Base-by-base conservation (phyloP, 2,113 vertebrate species). In the Hoplias malabaricus region DNA sequence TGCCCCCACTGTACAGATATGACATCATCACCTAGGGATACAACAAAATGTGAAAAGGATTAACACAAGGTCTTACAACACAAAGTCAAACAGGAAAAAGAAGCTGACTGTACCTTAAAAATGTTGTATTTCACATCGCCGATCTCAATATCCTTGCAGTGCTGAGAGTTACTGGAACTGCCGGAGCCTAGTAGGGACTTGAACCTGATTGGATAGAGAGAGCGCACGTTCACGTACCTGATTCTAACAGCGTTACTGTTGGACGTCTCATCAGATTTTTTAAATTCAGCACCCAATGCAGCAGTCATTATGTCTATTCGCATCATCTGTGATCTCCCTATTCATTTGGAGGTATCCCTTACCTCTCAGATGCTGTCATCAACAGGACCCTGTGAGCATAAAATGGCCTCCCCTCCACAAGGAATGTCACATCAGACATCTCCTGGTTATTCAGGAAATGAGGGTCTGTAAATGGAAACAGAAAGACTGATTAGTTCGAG, bases 401-500 rank as follows among this genome's bases (percentile, higher is more conserved):
- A 34, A 99, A 99, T 0, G 97, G 91, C 73, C 94, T 98, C 40
- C 96, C 96, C 86, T 98, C 96, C 63, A 99, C 94, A 6, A 96
- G 56, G 88, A 99, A 99, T 1, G 94, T 98, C 23, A 99, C 95
- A 1, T 99, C 98, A 0, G 98, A 99, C 98, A 99, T 99, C 77
- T 99, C 98, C 72, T 92, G 94, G 79, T 99, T 99, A 84, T 99
- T 99, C 80, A 99, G 88, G 78, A 99, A 99, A 86, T 98, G 96
- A 66, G 96, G 96, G 82, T 99, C 98, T 99, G 83, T 16, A 14
- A 31, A 62, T 19, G 59, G 53, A 83, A 23, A 27, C 29, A 80
- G 5, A 72, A 9, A 42, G 9, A 36, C 12, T 31, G 11, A 59
- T 5, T 38, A 10, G 11, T 11, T 66, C 36, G 19, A 56, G 8